Conservation (phyloP, 2,113 vertebrate species). For the Panthera tigris region DNA sequence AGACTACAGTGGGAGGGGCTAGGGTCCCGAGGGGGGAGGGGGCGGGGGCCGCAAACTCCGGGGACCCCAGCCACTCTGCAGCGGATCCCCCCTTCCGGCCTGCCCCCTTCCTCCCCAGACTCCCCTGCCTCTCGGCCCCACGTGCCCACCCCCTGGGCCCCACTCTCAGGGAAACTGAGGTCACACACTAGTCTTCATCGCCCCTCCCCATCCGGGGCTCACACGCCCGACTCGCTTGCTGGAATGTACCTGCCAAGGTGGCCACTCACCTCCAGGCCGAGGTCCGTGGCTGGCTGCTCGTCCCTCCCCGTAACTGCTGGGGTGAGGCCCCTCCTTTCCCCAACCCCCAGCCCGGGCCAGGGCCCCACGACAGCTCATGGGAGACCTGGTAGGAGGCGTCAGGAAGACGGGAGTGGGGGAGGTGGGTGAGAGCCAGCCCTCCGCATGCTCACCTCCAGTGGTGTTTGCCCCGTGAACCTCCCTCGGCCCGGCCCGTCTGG, state of each 20-base stretch:
- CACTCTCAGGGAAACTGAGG: background rate
- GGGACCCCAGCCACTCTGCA: fast-evolving
- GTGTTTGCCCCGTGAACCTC: background rate
- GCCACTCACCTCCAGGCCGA: background rate
- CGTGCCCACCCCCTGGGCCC: background rate
- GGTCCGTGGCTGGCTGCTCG: fast-evolving
- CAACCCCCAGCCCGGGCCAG: background rate
- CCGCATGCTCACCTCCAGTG: too few relatives aligned
- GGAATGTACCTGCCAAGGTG: too few relatives aligned
- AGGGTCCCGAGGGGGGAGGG: fast-evolving
- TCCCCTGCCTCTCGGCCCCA: background rate
- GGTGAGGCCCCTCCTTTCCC: background rate
- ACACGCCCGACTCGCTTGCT: background rate
- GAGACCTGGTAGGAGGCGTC: background rate
- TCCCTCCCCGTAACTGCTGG: background rate
- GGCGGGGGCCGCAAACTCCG: fast-evolving
- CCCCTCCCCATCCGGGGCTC: background rate
- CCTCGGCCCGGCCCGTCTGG: background rate
- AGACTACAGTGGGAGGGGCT: fast-evolving
- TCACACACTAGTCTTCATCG: background rate
- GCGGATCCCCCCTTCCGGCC: background rate
- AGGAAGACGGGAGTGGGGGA: too few relatives aligned
- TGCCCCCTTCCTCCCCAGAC: background rate
- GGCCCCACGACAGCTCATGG: too few relatives aligned
- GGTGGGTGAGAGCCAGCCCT: too few relatives aligned